phyloP scores from a whole-genome alignment of 2,797 vertebrate species.

The Furcifer pardalis region DNA sequence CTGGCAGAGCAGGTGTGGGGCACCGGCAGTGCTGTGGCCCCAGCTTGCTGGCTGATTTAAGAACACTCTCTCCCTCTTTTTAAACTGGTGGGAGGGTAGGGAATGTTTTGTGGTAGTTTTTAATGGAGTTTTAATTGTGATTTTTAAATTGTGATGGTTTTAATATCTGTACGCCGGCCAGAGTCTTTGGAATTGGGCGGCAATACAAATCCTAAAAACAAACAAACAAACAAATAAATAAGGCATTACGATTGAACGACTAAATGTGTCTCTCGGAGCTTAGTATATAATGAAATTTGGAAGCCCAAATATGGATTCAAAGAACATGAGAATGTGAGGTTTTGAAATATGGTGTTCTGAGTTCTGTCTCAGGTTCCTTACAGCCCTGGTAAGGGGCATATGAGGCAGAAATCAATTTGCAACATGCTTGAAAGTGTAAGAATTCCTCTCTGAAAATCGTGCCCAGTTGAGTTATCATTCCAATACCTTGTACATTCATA shows the following conservation, averaged over 20 bases:
- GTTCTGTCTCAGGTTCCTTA: constrained; percentile 25
- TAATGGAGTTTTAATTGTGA: no score
- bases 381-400: not conserved
- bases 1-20: no score
- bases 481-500: constrained; percentile 22
- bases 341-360: constrained; percentile 24
- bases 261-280: not conserved
- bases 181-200: no score
- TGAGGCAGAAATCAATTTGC: constrained; percentile 43
- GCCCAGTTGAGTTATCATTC: constrained; percentile 45
- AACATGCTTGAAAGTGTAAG: not conserved
- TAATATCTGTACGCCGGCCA: no score
- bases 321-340: constrained; percentile 18
- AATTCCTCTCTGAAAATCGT: constrained; percentile 18
- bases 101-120: no score
- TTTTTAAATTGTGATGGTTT: no score
- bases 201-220: no score
- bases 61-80: no score
- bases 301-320: constrained; percentile 25
- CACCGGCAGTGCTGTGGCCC: no score
- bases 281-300: constrained; percentile 8
- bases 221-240: no score
- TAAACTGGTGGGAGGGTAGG: no score
- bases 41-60: no score
- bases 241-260: not conserved